These are phyloP conservation scores for Drosophila sproati DNA, from an alignment of 1,140 invertebrate species.

Conservation along the genomic window DNA sequence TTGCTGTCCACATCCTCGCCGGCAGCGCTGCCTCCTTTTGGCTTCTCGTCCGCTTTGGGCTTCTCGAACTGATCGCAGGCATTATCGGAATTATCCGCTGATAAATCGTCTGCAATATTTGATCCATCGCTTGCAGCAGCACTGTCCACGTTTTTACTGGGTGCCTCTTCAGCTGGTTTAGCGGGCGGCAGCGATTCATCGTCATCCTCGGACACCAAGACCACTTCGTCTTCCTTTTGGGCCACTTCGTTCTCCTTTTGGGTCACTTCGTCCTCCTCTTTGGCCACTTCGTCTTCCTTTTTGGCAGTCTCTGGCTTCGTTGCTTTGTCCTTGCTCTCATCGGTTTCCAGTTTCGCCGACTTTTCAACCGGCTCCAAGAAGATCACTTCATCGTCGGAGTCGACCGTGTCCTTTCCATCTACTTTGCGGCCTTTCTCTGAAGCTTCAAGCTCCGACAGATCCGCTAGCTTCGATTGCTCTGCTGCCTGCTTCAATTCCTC, in stretches of 20 bases:
- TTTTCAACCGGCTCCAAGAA: conserved; percentile 68
- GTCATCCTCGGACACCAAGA: conserved; percentile 67
- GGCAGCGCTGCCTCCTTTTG: conserved; percentile 15
- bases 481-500: neutral
- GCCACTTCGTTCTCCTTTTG: neutral
- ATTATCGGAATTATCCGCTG: conserved; percentile 77
- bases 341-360: conserved; percentile 12
- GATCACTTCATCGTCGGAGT: conserved; percentile 74
- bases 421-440: neutral
- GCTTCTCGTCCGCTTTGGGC: conserved; percentile 25
- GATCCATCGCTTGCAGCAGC: conserved; percentile 22
- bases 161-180: conserved; percentile 18
- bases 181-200: conserved; percentile 32
- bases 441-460: neutral
- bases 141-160: conserved; percentile 3
- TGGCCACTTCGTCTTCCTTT: conserved; percentile 59
- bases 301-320: conserved; percentile 11
- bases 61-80: conserved; percentile 78
- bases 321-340: conserved; percentile 7
- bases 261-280: conserved; percentile 61
- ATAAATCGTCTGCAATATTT: conserved; percentile 40
- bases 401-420: conserved; percentile 38
- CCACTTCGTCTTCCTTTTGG: conserved; percentile 57
- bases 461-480: neutral
- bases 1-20: conserved; percentile 55